Conservation (phyloP, 2,797 vertebrate species). For the Ctenochaetus hawaiiensis region DNA sequence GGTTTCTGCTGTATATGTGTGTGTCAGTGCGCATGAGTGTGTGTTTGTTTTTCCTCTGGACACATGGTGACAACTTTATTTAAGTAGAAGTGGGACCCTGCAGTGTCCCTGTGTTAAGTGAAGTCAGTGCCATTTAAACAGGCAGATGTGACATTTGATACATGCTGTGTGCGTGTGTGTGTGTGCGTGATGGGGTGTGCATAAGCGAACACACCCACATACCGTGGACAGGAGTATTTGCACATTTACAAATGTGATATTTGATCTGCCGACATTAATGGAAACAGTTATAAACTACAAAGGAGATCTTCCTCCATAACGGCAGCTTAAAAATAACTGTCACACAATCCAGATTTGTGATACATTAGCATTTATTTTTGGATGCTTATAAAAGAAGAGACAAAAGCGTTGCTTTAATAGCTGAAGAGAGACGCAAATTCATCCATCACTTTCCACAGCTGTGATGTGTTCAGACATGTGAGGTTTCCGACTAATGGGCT, state of each 20-base stretch:
- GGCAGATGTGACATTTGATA: constrained; percentile 76
- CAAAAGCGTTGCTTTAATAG: constrained; percentile 22
- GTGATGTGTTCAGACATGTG: constrained; percentile 35
- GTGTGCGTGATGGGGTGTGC: neutral
- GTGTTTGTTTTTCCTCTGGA: constrained; percentile 17
- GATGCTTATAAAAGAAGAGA: constrained; percentile 17
- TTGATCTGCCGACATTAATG: constrained; percentile 54
- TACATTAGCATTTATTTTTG: constrained; percentile 40
- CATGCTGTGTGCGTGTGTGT: too few relatives aligned
- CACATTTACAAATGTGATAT: constrained; percentile 76
- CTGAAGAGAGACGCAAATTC: constrained; percentile 27
- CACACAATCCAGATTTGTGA: constrained; percentile 18
- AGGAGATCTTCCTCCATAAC: constrained; percentile 25
- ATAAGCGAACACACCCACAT: constrained; percentile 61
- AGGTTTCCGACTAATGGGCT: constrained; percentile 51
- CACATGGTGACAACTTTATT: constrained; percentile 46
- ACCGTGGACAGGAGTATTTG: constrained; percentile 59
- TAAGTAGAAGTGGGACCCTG: constrained; percentile 42
- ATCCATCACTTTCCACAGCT: constrained; percentile 35
- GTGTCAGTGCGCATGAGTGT: constrained; percentile 18
- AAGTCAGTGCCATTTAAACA: constrained; percentile 78
- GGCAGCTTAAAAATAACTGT: constrained; percentile 34
- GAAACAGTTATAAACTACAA: constrained; percentile 40
- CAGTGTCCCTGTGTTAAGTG: constrained; percentile 69
- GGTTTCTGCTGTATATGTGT: constrained; percentile 7